Base-by-base conservation (phyloP, 2,888 invertebrate species). In the Tenthredo amoena region DNA sequence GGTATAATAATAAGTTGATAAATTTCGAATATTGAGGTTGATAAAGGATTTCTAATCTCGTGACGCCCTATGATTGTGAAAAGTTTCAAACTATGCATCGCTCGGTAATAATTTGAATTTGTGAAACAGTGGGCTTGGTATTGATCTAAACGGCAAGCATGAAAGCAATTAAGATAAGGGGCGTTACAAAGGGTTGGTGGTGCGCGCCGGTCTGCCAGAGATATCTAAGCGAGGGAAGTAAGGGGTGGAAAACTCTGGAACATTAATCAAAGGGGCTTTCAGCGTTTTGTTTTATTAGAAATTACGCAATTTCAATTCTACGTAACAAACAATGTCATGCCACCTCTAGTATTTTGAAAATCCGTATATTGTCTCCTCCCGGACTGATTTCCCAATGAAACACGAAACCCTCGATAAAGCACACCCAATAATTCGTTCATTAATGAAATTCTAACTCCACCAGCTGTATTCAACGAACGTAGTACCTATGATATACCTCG, bases 101-200 rank as follows among this genome's bases (percentile, higher is more conserved):
- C 40, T 81, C 62, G 21, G 43, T 34, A 50, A 83, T 65, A 83
- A 83, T 68, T 68, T n/a, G 47, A 71, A 83, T 68, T 85, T 71
- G 37, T 21, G 55, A 62, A 58, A 74, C 58, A 76, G 40, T 26
- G 62, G 87, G 89, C 84, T 89, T 89, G 89, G 92, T 92, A 92
- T 92, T 92, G 92, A 92, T 92, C 92, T 92, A 92, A 92, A 92
- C 91, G 91, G 89, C 91, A 90, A 90, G 91, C 91, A 91, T 92
- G 91, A 92, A 92, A 92, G 92, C 92, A 92, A 92, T 92, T 92
- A 92, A 92, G 92, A 92, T 92, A 92, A 92, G 92, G 91, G 90
- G 91, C 91, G 91, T 91, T 92, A 92, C 92, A 92, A 92, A 92
- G 92, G 92, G 92, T 92, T 92, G 92, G 83, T 65, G 71, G 83